phyloP scores from a whole-genome alignment of 2,113 vertebrate genomes.

The Lathamus discolor region DNA sequence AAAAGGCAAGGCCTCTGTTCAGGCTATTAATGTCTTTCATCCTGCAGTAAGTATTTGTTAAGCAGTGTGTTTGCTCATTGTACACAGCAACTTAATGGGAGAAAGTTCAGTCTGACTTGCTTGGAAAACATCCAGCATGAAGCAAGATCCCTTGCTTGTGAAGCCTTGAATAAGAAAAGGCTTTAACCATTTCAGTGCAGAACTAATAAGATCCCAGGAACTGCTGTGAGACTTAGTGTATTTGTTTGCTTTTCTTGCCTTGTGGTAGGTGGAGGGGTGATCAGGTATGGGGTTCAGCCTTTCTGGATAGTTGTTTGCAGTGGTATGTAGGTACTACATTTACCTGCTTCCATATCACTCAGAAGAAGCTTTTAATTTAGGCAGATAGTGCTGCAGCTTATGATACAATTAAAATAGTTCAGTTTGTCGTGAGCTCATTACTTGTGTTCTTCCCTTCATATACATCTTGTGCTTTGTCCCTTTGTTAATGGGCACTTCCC shows the following conservation, averaged over 20 bases:
- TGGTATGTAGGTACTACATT: neutral
- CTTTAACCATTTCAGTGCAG: neutral
- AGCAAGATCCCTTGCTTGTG: neutral
- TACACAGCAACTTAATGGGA: neutral
- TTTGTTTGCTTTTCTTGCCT: neutral
- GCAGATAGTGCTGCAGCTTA: neutral
- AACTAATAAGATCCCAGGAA: neutral
- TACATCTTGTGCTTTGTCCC: neutral
- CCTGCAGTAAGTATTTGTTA: conserved; percentile 86
- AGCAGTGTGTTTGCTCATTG: neutral
- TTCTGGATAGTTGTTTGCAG: neutral
- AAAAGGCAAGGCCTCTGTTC: conserved; percentile 95
- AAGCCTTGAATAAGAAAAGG: neutral
- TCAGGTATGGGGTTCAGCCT: neutral
- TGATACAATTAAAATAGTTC: neutral
- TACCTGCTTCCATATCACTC: neutral
- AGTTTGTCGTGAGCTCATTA: neutral
- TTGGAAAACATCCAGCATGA: neutral
- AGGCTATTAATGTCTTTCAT: conserved; percentile 98
- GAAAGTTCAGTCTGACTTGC: neutral
- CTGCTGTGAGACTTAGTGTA: neutral
- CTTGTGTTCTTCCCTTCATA: neutral
- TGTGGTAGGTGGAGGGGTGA: neutral
- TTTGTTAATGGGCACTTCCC: neutral
- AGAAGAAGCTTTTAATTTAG: neutral